Base-by-base conservation (phyloP, 92 coral and sea anemone genomes). In the Montipora capitata region DNA sequence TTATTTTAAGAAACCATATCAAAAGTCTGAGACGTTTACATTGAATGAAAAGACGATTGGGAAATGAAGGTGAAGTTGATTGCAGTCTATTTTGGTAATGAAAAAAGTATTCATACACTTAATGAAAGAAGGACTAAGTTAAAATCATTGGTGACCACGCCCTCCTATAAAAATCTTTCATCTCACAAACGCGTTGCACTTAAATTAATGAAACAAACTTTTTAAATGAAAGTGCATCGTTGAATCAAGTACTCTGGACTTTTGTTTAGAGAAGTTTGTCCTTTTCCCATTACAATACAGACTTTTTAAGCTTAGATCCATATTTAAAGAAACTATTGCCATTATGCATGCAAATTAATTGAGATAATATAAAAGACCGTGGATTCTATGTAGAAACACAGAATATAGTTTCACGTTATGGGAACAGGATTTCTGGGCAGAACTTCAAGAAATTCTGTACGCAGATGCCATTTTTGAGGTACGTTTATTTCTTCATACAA, bases 121-220 rank as follows among this genome's bases (percentile, higher is more conserved):
- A 27, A 27, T 65, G 11, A 20, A 20, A 17, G 42, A 65, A 7
- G 70, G 27, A 65, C 13, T 65, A 27, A 7, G 18, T 40, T 40
- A 42, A 10, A 15, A 61, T 58, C 59, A 40, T 77, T 3, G 45
- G 35, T n/a, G 12, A 61, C n/a, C 62, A 79, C 84, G 74, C 84
- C 74, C 84, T 14, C 10, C 45, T 11, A 44, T 65, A 64, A 79
- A 79, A 17, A 18, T 56, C 62, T 45, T 64, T 16, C 11, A 11
- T 48, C n/a, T n/a, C 43, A 20, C 20, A 12, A 17, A 65, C 41
- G 38, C 20, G 35, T 56, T 68, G 14, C 40, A 41, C 82, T 61
- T 77, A 58, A 15, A n/a, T 10, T 0, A 40, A 7, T 12, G 3
- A 52, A 58, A 8, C 16, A 15, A 56, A 57, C n/a, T 35, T 27